Conservation (phyloP, 2,888 invertebrate genomes). For the Drosophila flavopinicola region DNA sequence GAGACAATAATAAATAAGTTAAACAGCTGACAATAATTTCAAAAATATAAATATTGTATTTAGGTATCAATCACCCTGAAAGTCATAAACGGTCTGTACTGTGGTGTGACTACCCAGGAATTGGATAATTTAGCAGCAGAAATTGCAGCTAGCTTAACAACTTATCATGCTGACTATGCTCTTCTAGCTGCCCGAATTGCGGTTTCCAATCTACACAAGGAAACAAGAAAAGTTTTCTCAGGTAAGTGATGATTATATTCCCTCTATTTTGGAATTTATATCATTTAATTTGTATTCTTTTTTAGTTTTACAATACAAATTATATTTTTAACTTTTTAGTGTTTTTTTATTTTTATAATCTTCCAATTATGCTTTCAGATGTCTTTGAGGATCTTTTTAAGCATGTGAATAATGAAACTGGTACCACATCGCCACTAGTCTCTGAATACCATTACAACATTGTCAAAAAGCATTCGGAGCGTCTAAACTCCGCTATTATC, state of each 20-base stretch:
- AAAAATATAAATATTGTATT: too few relatives aligned
- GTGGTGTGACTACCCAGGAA: constrained; percentile 98
- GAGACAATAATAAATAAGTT: too few relatives aligned
- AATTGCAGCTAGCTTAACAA: constrained; percentile 99
- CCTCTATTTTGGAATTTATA: too few relatives aligned
- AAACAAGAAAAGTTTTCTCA: constrained; percentile 97
- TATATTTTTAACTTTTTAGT: background rate
- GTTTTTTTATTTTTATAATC: background rate
- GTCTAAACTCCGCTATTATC: constrained; percentile 96
- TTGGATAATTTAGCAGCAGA: constrained; percentile 99
- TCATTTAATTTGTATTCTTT: background rate
- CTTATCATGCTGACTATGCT: constrained; percentile 98
- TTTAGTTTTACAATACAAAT: background rate
- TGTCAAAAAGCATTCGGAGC: constrained; percentile 93
- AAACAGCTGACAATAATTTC: too few relatives aligned
- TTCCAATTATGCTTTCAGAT: constrained; percentile 86
- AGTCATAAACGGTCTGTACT: constrained; percentile 97
- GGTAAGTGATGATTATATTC: constrained; percentile 86
- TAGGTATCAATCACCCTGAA: constrained; percentile 92
- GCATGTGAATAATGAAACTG: constrained; percentile 90
- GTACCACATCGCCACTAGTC: constrained; percentile 92
- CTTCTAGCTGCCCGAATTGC: constrained; percentile 95
- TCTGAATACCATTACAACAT: constrained; percentile 92
- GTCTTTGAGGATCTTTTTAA: constrained; percentile 94
- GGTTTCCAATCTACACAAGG: constrained; percentile 98